Evolutionary conservation across 2,113 vertebrate species (phyloP), one percentile per base, ranked within the genome.

Genomic region (Bagarius yarrelli): DNA sequence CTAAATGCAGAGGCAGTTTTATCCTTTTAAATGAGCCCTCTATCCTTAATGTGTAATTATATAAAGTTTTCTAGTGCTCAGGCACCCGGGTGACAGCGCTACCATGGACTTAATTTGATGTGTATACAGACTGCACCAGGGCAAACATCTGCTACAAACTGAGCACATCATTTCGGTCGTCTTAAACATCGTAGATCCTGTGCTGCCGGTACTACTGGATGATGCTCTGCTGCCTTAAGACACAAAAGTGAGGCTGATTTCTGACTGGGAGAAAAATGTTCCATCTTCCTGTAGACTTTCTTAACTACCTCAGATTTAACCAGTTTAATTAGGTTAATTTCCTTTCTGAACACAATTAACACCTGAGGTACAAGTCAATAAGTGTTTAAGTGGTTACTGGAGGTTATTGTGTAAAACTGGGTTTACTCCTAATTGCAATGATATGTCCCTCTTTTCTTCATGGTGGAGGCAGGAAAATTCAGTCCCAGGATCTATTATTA

Each of bases 81-180:
- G 21, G 76, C 87, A 81, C 82, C 76, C 74, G 85, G 86, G 73
- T 59, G 80, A 89, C 74, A 88, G 86, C 86, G 85, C 79, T 86
- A 84, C 78, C 79, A 86, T 83, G 86, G 88, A 91, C 92, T 88
- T 87, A 71, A 87, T 84, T 86, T 89, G 87, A 93, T 87, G 50
- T 90, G 84, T 88, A 88, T 88, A 85, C 89, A 88, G 86, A 92
- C 90, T 83, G 89, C 85, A 90, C 73, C 69, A 55, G 85, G 91
- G 90, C 86, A 91, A 92, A 94, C 91, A 93, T 91, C 93, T 93
- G 94, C 93, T 88, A 83, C 81, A 83, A 89, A 89, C 79, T n/a
- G 85, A 88, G 92, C 89, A 69, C 82, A 88, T 90, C 89, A 88
- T 64, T 86, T 87, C 80, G 81, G 86, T 87, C 87, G 87, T 87